A percentile compares a stretch with the other conserved stretches of the same genome.
Conservation (phyloP, 1,140 invertebrate species). For the Nilaparvata lugens region DNA sequence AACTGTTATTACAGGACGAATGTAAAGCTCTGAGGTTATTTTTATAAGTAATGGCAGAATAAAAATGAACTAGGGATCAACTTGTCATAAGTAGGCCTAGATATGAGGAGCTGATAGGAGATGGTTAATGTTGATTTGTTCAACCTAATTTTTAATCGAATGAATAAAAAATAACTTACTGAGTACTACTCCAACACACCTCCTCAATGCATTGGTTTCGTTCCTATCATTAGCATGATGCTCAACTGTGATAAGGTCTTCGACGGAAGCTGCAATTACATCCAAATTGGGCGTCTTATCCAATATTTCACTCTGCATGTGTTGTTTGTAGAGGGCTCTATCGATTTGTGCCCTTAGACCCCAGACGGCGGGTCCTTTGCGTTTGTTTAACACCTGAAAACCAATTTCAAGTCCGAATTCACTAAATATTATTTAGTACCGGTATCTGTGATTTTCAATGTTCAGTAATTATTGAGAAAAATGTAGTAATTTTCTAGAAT, state of each 20-base stretch:
- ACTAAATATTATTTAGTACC: too few species aligned
- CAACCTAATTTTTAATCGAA: too few species aligned
- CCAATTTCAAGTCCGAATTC: conserved; percentile 39
- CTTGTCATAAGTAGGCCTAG: too few species aligned
- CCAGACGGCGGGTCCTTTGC: conserved; percentile 84
- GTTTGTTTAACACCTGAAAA: conserved; percentile 41
- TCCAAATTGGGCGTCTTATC: conserved; percentile 54
- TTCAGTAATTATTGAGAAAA: too few species aligned
- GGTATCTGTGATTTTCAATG: too few species aligned
- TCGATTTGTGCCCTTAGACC: conserved; percentile 88
- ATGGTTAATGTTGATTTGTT: too few species aligned
- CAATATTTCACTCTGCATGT: conserved; percentile 72
- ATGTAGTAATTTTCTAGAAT: too few species aligned
- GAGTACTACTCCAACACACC: conserved; percentile 52
- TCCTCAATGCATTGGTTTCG: conserved; percentile 14
- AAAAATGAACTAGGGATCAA: too few species aligned
- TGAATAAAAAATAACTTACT: conserved; percentile 46
- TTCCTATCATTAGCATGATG: conserved; percentile 6
- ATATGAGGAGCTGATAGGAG: too few species aligned
- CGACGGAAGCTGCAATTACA: conserved; percentile 65
- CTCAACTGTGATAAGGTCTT: conserved; percentile 65
- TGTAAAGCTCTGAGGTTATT: too few species aligned
- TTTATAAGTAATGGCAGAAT: too few species aligned
- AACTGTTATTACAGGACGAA: too few species aligned
- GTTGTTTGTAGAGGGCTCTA: conserved; percentile 66